These are phyloP conservation scores for Polypedilum vanderplanki DNA, from an alignment of 1,140 invertebrate species.

Conservation along the genomic window DNA sequence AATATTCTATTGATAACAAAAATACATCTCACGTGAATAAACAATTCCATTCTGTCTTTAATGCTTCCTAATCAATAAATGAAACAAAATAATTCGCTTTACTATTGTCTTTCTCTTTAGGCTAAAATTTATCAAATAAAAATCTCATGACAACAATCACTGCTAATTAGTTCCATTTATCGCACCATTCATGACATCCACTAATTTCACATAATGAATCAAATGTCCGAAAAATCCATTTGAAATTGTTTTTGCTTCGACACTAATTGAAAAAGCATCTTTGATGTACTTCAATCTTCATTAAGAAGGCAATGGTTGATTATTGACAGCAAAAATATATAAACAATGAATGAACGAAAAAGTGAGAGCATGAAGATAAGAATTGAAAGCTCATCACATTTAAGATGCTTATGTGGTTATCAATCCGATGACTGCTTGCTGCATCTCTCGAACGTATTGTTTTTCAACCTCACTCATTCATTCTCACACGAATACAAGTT, in stretches of 20 bases:
- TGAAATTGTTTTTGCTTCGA: not conserved
- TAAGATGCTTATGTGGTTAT: constrained; percentile 18
- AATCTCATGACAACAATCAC: constrained; percentile 2
- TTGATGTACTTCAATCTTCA: not conserved
- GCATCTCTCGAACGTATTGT: not conserved
- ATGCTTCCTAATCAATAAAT: too few relatives aligned
- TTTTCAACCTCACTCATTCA: constrained; percentile 2
- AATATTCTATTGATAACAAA: too few relatives aligned
- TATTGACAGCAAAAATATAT: not conserved
- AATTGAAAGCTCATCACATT: constrained; percentile 10
- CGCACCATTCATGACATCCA: not conserved
- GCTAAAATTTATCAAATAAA: too few relatives aligned
- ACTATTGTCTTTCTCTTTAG: not conserved
- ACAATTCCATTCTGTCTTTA: too few relatives aligned
- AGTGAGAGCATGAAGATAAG: not conserved
- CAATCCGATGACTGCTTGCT: constrained; percentile 16
- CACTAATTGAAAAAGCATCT: constrained; percentile 18
- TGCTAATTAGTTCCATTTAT: not conserved
- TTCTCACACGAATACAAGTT: not conserved
- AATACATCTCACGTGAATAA: too few relatives aligned
- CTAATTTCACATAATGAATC: not conserved
- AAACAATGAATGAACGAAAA: not conserved
- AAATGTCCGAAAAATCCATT: not conserved
- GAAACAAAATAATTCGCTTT: too few relatives aligned
- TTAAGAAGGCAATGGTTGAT: not conserved